Base-by-base conservation (phyloP, 2,113 vertebrate genomes). In the Lagopus muta region DNA sequence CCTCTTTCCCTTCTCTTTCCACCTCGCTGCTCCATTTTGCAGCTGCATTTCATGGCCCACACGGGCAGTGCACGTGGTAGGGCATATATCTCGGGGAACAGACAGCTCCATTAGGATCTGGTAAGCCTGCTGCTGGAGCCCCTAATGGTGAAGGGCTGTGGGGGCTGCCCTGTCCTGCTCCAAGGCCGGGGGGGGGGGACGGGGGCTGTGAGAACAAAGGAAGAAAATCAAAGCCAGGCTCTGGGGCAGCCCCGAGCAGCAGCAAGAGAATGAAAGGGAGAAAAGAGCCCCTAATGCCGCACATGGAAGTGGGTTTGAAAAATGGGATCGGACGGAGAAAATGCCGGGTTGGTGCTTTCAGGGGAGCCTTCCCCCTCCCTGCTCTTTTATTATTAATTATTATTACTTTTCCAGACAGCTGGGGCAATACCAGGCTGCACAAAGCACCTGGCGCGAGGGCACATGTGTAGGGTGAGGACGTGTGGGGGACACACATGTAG, bases 341-440 rank as follows among this genome's bases (percentile, higher is more conserved):
- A 82, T 7, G 57, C 82, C 24, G 65, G 13, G n/a, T 75, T 86
- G 70, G 60, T 45, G 81, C 94, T 97, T 95, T 89, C 95, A 83
- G 75, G 85, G 81, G 75, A n/a, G 84, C 54, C 74, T 13, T 10
- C 54, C 36, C 16, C 11, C 58, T 60, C 30, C 32, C 21, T 79
- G 92, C 75, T 94, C 70, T 64, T 95, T 91, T 95, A 87, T 96
- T 97, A 95, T 97, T 95, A 96, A 97, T 97, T 96, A 91, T 89
- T 66, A 73, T 48, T 91, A 92, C 86, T 97, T 94, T 97, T 90
- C 76, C 88, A 94, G 91, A 96, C 88, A 91, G 87, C 88, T 79
- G 75, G 52, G 94, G 43, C 75, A 48, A 77, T 0, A 60, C 67
- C 1, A 10, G 58, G 90, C 77, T 47, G 58, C 79, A 82, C 58